Evolutionary conservation across 1,140 invertebrate genomes (phyloP).

Genomic region (Caenorhabditis remanei): DNA sequence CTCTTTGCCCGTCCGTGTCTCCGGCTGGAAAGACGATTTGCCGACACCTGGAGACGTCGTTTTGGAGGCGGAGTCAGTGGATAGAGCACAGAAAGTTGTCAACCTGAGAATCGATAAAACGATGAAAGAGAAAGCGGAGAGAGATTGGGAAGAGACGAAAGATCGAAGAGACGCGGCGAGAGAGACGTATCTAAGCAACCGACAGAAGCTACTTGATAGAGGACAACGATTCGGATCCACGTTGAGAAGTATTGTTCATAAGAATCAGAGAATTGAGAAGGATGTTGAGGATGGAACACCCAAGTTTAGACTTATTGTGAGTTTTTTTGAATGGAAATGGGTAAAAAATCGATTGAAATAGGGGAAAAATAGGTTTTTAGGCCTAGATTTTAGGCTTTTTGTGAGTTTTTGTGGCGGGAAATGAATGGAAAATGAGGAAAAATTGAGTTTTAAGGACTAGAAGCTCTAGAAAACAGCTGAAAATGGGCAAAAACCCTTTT

Average conservation of each 20-base stretch:
- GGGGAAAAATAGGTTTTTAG: too few species aligned
- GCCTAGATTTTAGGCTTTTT: too few species aligned
- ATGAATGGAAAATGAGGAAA: too few species aligned
- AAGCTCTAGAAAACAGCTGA: too few species aligned
- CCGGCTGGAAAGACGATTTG: slow-evolving; percentile 87
- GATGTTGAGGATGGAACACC: slow-evolving; percentile 64
- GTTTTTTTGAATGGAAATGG: neutral
- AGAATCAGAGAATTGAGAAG: slow-evolving; percentile 64
- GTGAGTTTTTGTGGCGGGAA: too few species aligned
- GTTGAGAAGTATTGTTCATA: slow-evolving; percentile 66
- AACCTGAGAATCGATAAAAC: slow-evolving; percentile 81
- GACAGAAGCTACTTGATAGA: slow-evolving; percentile 58
- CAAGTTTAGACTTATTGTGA: slow-evolving; percentile 67
- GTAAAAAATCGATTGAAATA: neutral
- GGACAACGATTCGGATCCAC: slow-evolving; percentile 71
- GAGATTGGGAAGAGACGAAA: slow-evolving; percentile 83
- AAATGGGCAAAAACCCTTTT: too few species aligned
- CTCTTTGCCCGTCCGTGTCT: slow-evolving; percentile 85
- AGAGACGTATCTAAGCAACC: slow-evolving; percentile 79
- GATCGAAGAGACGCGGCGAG: slow-evolving; percentile 82
- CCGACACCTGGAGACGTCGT: slow-evolving; percentile 89
- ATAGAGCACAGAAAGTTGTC: slow-evolving; percentile 84
- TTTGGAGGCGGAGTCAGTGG: slow-evolving; percentile 87
- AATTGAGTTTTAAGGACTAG: too few species aligned
- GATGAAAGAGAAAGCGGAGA: slow-evolving; percentile 82